These are phyloP conservation scores for Lateolabrax maculatus DNA, from an alignment of 2,797 vertebrate species.

Conservation along the genomic window DNA sequence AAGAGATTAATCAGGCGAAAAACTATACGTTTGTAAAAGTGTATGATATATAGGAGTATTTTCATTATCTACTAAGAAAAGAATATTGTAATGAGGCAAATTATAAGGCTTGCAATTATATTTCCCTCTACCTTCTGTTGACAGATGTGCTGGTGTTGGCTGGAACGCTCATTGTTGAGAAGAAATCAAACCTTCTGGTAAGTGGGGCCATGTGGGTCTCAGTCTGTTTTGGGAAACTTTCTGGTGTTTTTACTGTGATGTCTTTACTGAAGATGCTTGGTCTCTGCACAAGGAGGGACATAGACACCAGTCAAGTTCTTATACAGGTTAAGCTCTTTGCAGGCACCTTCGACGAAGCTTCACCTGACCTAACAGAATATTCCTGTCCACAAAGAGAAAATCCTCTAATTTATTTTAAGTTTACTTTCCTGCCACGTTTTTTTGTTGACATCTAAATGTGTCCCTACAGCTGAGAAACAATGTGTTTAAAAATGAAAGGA, in stretches of 20 bases:
- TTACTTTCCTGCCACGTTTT: background rate
- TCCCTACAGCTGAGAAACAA: background rate
- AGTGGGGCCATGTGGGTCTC: conserved; percentile 50
- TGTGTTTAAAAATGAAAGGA: background rate
- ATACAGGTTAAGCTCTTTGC: background rate
- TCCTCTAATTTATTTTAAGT: too few relatives aligned
- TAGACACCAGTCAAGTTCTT: background rate
- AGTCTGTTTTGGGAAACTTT: conserved; percentile 58
- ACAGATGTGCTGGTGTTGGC: conserved; percentile 23
- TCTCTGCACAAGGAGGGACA: conserved; percentile 51
- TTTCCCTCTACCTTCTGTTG: conserved; percentile 70
- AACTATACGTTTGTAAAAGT: background rate
- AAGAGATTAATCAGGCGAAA: background rate
- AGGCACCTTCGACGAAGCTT: background rate
- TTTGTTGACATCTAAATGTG: background rate
- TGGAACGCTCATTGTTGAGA: conserved; percentile 71
- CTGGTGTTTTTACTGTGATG: conserved; percentile 34
- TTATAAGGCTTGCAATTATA: background rate
- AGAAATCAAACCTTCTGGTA: conserved; percentile 82
- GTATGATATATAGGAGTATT: background rate
- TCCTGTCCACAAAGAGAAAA: background rate
- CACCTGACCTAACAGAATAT: too few relatives aligned
- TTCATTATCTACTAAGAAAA: background rate
- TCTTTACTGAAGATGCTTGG: conserved; percentile 51
- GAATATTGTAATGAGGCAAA: background rate